These are phyloP conservation scores for Cyaniris semiargus DNA, from an alignment of 2,888 invertebrate genomes.

Conservation along the genomic window DNA sequence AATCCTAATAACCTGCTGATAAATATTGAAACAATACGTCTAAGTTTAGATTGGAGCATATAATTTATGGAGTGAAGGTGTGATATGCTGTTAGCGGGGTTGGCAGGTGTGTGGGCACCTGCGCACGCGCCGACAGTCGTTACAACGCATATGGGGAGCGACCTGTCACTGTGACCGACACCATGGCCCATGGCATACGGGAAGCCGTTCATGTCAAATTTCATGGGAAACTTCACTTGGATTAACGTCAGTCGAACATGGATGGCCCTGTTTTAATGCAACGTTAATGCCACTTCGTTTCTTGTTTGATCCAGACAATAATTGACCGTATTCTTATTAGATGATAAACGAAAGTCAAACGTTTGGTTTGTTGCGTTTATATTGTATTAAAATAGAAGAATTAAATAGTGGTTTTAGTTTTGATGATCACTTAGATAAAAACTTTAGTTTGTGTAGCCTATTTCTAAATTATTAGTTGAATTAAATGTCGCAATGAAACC, in stretches of 20 bases:
- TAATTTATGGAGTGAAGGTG: conserved; percentile 34
- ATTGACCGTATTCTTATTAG: too few species aligned
- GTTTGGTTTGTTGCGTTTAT: too few species aligned
- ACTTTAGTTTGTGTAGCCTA: neutral
- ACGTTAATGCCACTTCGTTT: too few species aligned
- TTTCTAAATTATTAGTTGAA: neutral
- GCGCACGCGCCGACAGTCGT: conserved; percentile 71
- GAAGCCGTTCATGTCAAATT: conserved; percentile 62
- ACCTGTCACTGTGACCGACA: conserved; percentile 43
- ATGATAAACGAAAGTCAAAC: too few species aligned
- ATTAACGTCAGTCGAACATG: neutral
- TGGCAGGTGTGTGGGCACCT: conserved; percentile 79
- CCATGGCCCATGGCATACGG: conserved; percentile 50
- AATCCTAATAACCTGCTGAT: neutral
- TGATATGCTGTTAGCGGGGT: conserved; percentile 49
- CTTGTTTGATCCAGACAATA: too few species aligned
- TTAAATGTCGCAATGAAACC: neutral
- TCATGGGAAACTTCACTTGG: neutral
- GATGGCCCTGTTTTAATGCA: neutral
- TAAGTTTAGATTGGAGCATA: conserved; percentile 9
- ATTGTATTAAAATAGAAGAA: too few species aligned
- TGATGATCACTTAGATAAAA: neutral
- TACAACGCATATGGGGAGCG: conserved; percentile 63
- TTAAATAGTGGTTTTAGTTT: neutral
- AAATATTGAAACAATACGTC: neutral